phyloP scores from a whole-genome alignment of 2,113 vertebrate genomes.

The Choloepus hoffmanni region DNA sequence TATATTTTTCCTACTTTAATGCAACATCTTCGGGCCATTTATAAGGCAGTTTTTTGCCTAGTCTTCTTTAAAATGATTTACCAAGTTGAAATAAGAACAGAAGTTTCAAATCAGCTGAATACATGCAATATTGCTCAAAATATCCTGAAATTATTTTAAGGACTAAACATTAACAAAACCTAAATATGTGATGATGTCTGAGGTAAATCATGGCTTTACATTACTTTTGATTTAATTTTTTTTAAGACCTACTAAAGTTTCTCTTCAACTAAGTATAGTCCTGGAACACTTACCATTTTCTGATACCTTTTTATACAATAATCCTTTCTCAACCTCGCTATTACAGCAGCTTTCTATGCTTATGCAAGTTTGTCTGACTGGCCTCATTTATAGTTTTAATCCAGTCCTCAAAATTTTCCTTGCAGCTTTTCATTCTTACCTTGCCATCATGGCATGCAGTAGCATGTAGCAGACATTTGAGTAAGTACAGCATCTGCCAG shows the following conservation, averaged over 20 bases:
- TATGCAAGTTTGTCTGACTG: slow-evolving; percentile 12
- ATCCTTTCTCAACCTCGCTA: slow-evolving; percentile 39
- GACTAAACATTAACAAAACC: neutral
- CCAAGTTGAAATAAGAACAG: neutral
- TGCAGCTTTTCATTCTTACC: neutral
- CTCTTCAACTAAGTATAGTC: neutral
- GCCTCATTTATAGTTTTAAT: slow-evolving; percentile 39
- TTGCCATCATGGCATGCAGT: neutral
- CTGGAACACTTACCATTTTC: neutral
- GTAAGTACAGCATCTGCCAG: neutral
- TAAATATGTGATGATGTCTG: neutral
- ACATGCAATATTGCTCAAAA: neutral
- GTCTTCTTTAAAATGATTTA: neutral
- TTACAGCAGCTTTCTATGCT: neutral
- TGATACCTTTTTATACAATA: neutral
- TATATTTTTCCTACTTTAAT: neutral
- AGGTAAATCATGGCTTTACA: neutral
- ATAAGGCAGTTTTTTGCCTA: neutral
- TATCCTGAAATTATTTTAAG: neutral
- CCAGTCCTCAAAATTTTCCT: neutral
- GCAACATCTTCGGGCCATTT: neutral
- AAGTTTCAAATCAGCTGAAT: neutral
- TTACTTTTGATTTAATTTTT: neutral
- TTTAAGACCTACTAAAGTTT: neutral
- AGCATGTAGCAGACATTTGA: neutral